Evolutionary conservation across 1,140 invertebrate species (phyloP), one percentile per base, ranked within the genome.

Genomic region (Magallana angulata): DNA sequence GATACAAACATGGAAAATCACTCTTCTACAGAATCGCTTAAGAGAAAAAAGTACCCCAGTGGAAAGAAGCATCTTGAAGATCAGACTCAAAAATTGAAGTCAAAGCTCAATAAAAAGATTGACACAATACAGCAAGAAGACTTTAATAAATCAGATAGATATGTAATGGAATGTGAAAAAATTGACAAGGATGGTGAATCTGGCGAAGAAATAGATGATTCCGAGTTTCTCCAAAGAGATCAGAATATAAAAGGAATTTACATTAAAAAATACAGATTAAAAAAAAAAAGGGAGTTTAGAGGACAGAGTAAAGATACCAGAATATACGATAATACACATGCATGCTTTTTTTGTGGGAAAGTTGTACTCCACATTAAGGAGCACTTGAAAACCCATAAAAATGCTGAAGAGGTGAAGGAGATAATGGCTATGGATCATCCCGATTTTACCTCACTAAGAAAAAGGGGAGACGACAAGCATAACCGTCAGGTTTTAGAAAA

Each of bases 391-490:
- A 85, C 24, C 16, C 81, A 87, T 58, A 83, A 81, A 87, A 84
- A 87, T 56, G 56, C 82, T 56, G 84, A 85, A 16, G 68, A 58
- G 48, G 71, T 85, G n/a, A 87, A 80, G 59, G 30, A 71, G 30
- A 85, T 62, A 85, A 24, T 59, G 83, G 60, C 57, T 59, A 48
- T 36, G 83, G 83, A 62, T 11, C 36, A 68, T n/a, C 59, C 56
- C 7, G 57, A 86, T 60, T 86, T 86, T 18, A 86, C 85, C 57
- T 24, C 30, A 18, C 64, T 86, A 76, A 83, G 86, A 30, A 87
- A 87, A 62, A n/a, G 82, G 7, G 86, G 86, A 83, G 86, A 87
- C 57, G 86, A 87, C n/a, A 82, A 62, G 24, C 86, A 87, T 84
- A 87, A 87, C 58, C n/a, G 60, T 30, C 57, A 86, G 59, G 12